These are phyloP conservation scores for Allygus modestus DNA, from an alignment of 2,888 invertebrate genomes.

Conservation along the genomic window DNA sequence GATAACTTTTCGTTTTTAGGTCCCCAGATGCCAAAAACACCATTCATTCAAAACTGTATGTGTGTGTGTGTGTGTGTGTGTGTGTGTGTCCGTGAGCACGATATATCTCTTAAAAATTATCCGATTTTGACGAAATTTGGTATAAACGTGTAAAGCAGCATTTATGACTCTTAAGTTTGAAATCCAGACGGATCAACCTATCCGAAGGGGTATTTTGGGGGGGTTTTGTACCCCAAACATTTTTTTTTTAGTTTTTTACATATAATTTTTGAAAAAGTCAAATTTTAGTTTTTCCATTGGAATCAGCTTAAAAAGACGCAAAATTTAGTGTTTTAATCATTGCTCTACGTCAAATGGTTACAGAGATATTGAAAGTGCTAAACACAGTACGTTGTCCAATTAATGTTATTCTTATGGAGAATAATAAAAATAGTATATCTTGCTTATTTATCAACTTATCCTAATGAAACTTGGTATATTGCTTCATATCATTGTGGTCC, in stretches of 20 bases:
- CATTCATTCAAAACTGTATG: not conserved
- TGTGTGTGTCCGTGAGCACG: not conserved
- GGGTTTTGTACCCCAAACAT: not conserved
- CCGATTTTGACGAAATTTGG: not conserved
- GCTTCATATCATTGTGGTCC: too few relatives aligned
- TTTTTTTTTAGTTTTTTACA: not conserved
- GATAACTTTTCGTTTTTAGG: too few relatives aligned
- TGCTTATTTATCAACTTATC: too few relatives aligned
- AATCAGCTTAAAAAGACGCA: not conserved
- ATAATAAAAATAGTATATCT: too few relatives aligned
- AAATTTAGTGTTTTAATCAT: not conserved
- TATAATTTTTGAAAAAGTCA: not conserved
- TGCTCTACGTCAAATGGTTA: too few relatives aligned
- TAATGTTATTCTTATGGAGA: too few relatives aligned
- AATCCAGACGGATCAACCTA: not conserved
- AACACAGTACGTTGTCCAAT: too few relatives aligned
- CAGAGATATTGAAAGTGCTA: too few relatives aligned
- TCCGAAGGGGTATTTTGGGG: not conserved
- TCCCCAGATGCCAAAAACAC: too few relatives aligned
- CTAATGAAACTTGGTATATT: too few relatives aligned
- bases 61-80: conserved; percentile 9
- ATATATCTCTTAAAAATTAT: not conserved
- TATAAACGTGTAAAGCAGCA: not conserved
- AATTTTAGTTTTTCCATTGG: not conserved
- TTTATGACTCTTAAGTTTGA: not conserved